Evolutionary conservation across 2,797 vertebrate genomes (phyloP), one percentile per base, ranked within the genome.

Genomic region (Enteromius viviparus): DNA sequence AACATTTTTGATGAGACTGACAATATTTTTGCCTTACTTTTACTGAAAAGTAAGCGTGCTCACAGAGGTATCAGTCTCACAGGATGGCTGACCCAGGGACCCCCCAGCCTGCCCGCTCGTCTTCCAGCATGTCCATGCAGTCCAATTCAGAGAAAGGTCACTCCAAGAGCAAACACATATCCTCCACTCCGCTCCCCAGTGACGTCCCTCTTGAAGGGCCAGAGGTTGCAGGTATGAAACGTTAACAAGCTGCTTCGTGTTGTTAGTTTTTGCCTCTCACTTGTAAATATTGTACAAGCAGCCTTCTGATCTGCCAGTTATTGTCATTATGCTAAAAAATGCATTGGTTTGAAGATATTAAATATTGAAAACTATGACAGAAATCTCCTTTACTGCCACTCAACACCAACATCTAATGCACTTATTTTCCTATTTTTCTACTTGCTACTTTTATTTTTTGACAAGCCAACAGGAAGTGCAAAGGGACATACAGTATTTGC

Each of bases 111-210:
- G 80, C 23, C 49, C 72, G 55, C 37, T 82, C 85, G 34, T 85
- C 89, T 23, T 83, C 88, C 37, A 66, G 76, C 55, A 87, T 82
- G 72, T 89, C 91, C 47, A 90, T 84, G 68, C 74, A 76, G 26
- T 86, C 88, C 5, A 62, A 81, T 60, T 86, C 84, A 23, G 55
- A 53, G 17, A 85, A 84, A 68, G 75, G 70, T 51, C 64, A 19
- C 64, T 72, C 71, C 53, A 85, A 86, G 80, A 84, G 40, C 60
- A 85, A 85, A 72, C 49, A 19, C 19, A 47, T 37, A 19, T 40
- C 45, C 37, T 19, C 64, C 66, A 70, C 84, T 32, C 77, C 80
- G 5, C 80, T 65, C 23, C 58, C 76, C 21, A 19, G 40, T 37
- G 64, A 76, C 62, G 37, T 40, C 6, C n/a, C 17, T 42, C 23